Evolutionary conservation across 2,113 vertebrate genomes (phyloP).

Genomic region (Anarrhichthys ocellatus): DNA sequence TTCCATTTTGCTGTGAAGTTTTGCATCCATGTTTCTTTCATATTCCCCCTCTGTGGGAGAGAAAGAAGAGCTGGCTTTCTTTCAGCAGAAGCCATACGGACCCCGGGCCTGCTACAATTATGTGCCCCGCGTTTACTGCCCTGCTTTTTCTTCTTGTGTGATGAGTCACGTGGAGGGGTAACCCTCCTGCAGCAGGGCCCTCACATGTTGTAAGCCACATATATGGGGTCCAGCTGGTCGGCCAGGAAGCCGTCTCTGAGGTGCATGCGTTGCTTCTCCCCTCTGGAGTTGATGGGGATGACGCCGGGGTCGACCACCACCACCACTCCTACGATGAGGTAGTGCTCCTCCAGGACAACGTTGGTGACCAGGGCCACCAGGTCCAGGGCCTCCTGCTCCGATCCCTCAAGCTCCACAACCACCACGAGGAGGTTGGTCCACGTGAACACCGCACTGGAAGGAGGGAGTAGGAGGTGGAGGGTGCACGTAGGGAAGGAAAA

Average conservation of each 20-base stretch:
- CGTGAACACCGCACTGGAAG: slow-evolving; percentile 93
- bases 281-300: slow-evolving; percentile 96
- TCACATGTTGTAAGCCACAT: slow-evolving; percentile 98
- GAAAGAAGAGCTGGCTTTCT: slow-evolving; percentile 19
- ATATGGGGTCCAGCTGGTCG: slow-evolving; percentile 97
- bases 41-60: slow-evolving; percentile 4
- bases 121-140: not conserved
- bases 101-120: not conserved
- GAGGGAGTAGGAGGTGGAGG: not conserved
- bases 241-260: slow-evolving; percentile 95
- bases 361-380: slow-evolving; percentile 94
- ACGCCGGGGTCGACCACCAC: slow-evolving; percentile 96
- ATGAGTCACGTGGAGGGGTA: slow-evolving; percentile 16
- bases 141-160: slow-evolving; percentile 9
- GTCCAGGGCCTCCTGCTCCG: slow-evolving; percentile 94
- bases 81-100: not conserved
- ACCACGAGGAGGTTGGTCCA: slow-evolving; percentile 98
- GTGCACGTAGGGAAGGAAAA: not conserved
- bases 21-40: slow-evolving; percentile 35
- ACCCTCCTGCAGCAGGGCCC: not conserved
- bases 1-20: slow-evolving; percentile 11
- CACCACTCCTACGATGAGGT: slow-evolving; percentile 95
- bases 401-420: slow-evolving; percentile 95
- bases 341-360: slow-evolving; percentile 95
- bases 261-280: slow-evolving; percentile 98